Base-by-base conservation (phyloP, 1,140 invertebrate species). In the Globodera rostochiensis region DNA sequence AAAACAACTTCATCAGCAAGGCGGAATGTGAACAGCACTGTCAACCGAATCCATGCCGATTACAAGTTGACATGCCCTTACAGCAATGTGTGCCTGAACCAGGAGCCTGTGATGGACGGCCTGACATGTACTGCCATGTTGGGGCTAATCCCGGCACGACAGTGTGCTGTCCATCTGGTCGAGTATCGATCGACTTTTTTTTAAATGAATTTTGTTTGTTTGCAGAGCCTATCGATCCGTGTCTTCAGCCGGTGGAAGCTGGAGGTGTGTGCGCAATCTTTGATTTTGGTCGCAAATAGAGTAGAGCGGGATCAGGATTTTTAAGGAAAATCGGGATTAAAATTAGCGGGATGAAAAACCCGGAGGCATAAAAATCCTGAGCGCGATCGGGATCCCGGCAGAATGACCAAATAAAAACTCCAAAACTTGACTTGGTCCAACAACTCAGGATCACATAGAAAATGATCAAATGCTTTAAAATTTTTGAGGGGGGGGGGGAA, bases 81-180 rank as follows among this genome's bases (percentile, higher is more conserved):
- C 77, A 85, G 46, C 80, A 69, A 3, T 89, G 88, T 66, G 81
- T 79, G 13, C 83, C 83, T 21, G 83, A 82, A 15, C 83, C 84
- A 64, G 67, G 71, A 21, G 80, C 80, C 1, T 89, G 88, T 67
- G 87, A 84, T 8, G 85, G 85, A 50, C 69, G 82, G 70, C 66
- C 75, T 15, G 80, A 84, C 64, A 53, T 74, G 6, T 88, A 80
- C 70, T 88, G 87, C 71, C 87, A 88, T 75, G 82, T 88, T 69
- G 88, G 88, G 77, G 87, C 84, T 13, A 85, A 80, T 47, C 74
- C 80, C 25, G 79, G 79, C 13, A 90, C 88, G 1, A 89, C 88
- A 11, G 88, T 90, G 3, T 89, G 88, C 75, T 89, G 88, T 76
- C 88, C 88, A 36, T 85, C 83, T 75, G 85, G 83, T 86, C n/a